These are phyloP conservation scores for Callorhinus ursinus DNA, from an alignment of 2,113 vertebrate species.

Conservation along the genomic window DNA sequence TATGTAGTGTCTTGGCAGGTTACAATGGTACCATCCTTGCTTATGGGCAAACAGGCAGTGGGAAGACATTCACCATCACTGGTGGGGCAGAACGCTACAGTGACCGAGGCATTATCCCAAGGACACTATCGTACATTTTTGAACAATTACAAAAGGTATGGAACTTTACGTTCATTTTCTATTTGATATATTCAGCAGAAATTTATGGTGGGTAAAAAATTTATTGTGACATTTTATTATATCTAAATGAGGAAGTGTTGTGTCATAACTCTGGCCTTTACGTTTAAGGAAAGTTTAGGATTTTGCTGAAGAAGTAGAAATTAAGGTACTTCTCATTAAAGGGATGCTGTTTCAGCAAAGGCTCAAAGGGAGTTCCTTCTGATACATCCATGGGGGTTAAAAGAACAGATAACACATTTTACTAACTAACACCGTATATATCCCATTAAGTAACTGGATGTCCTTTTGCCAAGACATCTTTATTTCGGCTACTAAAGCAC, in stretches of 20 bases:
- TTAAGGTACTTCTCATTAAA: conserved; percentile 20
- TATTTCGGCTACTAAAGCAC: conserved; percentile 29
- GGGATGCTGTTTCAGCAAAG: background rate
- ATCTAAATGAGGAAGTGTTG: background rate
- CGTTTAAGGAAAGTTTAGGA: conserved; percentile 3
- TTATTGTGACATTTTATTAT: background rate
- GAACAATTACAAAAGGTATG: conserved; percentile 90
- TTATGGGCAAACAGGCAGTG: conserved; percentile 97
- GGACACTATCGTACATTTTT: conserved; percentile 94
- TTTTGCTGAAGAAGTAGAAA: conserved; percentile 44
- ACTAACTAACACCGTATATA: background rate
- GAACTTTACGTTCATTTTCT: background rate
- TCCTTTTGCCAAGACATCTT: background rate
- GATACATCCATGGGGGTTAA: background rate
- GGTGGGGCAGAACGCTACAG: conserved; percentile 94
- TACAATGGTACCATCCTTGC: conserved; percentile 98
- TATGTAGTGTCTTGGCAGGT: conserved; percentile 91
- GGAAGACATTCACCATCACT: conserved; percentile 98
- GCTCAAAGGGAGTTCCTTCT: background rate
- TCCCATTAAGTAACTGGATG: background rate
- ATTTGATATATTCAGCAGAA: conserved; percentile 20
- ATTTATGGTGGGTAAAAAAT: background rate
- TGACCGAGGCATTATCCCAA: conserved; percentile 96
- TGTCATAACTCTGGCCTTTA: background rate
- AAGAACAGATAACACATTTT: background rate